A percentile compares a stretch with the other conserved stretches of the same genome.
These are phyloP conservation scores for Micoletzkya japonica DNA, from an alignment of 2,888 invertebrate genomes.

Conservation along the genomic window DNA sequence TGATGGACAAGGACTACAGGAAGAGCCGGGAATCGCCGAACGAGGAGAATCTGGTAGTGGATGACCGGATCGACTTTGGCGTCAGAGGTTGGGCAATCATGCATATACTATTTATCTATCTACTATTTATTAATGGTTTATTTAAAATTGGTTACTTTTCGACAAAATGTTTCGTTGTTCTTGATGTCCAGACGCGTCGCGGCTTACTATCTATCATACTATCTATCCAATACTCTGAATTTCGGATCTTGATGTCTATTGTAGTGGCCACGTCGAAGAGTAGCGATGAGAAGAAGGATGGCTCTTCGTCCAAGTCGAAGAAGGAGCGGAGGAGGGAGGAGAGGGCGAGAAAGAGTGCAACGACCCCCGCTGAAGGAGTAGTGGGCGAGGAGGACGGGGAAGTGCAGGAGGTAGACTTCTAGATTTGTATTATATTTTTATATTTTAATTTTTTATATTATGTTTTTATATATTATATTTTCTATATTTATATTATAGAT, in stretches of 20 bases:
- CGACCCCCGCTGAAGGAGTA: neutral
- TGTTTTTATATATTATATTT: too few species aligned
- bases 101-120: too few species aligned
- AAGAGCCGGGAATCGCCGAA: neutral
- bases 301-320: slow-evolving; percentile 24
- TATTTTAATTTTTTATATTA: too few species aligned
- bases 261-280: slow-evolving; percentile 18
- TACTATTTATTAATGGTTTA: too few species aligned
- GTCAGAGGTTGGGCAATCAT: neutral
- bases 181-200: too few species aligned
- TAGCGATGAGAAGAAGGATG: slow-evolving; percentile 22
- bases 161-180: too few species aligned
- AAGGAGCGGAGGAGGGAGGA: slow-evolving; percentile 32
- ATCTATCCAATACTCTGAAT: too few species aligned
- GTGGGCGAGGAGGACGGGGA: neutral
- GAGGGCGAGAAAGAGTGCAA: slow-evolving; percentile 23
- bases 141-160: too few species aligned
- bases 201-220: too few species aligned
- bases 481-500: too few species aligned
- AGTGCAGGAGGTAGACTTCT: neutral
- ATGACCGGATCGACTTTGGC: neutral
- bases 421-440: too few species aligned
- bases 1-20: slow-evolving; percentile 36
- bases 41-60: neutral
- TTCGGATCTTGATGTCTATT: neutral